Base-by-base conservation (phyloP, 2,888 invertebrate genomes). In the Sericinus montela region DNA sequence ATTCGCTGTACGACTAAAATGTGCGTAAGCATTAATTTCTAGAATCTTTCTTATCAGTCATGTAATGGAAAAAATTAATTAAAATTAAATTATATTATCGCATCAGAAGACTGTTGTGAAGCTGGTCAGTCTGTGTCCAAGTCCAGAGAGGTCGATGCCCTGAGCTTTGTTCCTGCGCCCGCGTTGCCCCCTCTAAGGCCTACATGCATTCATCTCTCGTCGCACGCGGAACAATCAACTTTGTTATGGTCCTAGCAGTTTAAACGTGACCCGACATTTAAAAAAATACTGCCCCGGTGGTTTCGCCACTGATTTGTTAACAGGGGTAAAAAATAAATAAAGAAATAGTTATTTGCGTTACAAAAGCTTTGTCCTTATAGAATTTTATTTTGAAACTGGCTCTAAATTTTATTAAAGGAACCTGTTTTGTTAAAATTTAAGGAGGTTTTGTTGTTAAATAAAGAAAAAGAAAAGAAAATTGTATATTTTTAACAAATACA, bases 131-230 rank as follows among this genome's bases (percentile, higher is more conserved):
- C 13, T 13, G 32, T 32, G 4, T 32, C 32, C 32, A 35, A 25
- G 44, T 39, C n/a, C 15, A 15, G 40, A 11, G 40, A 1, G 69
- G 67, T 84, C 82, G 69, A 69, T 70, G 80, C 70, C 80, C 82
- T 61, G 64, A 51, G 73, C 80, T 79, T 83, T 83, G 83, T 86
- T 79, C 80, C 77, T 71, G 73, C 63, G 60, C 63, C 56, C 62
- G 59, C 60, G 57, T 60, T 47, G 29, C 45, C 51, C 54, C 51
- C 49, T 45, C 50, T 49, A 28, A 43, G 11, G 34, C 54, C 51
- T 57, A 45, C n/a, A n/a, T 34, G 36, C 10, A 37, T 52, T 50
- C 48, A 43, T 56, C 55, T 49, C 57, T 61, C 40, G 14, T 16
- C 34, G 16, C 41, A 10, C 54, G 62, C 62, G 60, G 66, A 71